Base-by-base conservation (phyloP, 2,888 invertebrate genomes). In the Habroteleia sp. region DNA sequence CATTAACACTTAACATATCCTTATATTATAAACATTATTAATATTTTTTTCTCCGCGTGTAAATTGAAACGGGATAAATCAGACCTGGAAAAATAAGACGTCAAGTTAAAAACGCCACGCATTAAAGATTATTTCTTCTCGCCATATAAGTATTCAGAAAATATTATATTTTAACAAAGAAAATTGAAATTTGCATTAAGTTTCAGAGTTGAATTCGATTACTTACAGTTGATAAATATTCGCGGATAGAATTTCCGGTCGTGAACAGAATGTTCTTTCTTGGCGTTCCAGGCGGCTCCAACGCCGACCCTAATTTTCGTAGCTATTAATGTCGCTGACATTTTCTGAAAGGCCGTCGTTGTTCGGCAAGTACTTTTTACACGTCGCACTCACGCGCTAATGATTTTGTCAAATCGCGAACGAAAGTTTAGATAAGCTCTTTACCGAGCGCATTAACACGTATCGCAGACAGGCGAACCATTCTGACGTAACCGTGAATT, bases 261-360 rank as follows among this genome's bases (percentile, higher is more conserved):
- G 20, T n/a, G 58, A 58, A 74, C 52, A 63, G 63, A 39, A 42
- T 48, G 37, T 11, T 42, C 74, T 54, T 66, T 69, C 35, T 68
- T 17, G 10, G 62, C 27, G 68, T 42, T 60, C 48, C 71, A 65
- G 65, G 63, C 60, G 50, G 39, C 52, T 50, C 63, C 50, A 68
- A 23, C 68, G 60, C 54, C 74, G 81, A 78, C 46, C 48, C 77
- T 80, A 82, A 79, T 81, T 82, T 76, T 77, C 78, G 80, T 75
- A 76, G 77, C 80, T 81, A 82, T 85, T 83, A 83, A 81, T 74
- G 83, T 81, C 81, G 77, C 78, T 60, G 78, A 73, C 79, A 76
- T 77, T 56, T 77, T 72, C 77, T 83, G 81, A 83, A 85, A 84
- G 82, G 77, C 79, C 77, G 78, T 27, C 77, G 76, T 80, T 78